Evolutionary conservation across 1,140 invertebrate genomes (phyloP), one percentile per base, ranked within the genome.

Genomic region (Cotesia typhae): DNA sequence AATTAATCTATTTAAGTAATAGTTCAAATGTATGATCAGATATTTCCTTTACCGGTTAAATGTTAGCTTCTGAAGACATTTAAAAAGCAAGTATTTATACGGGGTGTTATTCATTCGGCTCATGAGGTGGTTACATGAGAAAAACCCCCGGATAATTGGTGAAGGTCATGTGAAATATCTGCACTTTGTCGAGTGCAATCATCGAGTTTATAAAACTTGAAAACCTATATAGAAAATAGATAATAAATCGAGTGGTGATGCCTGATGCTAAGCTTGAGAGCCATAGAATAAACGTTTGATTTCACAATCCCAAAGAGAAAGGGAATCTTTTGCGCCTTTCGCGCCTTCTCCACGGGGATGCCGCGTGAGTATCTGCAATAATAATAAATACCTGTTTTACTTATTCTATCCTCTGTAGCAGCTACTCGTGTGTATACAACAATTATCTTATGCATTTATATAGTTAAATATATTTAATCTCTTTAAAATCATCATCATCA

Each of bases 161-260:
- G 79, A 78, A 81, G 81, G 81, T 83, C 81, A 83, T 83, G 81
- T 83, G 81, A 83, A 83, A 82, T 83, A 83, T 82, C 82, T 83
- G 81, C 81, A 83, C 81, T 83, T 83, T 83, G 66, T 73, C 77
- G 80, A 81, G 80, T 82, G 82, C 81, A 81, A 79, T 80, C 41
- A 7, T 47, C 9, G 6, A 47, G 10, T 9, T 6, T 47, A 47
- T 47, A 47, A 47, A 47, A 47, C 41, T 47, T 47, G 6, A 47
- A 47, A 47, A 47, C 41, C 74, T 59, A 59, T 20, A 28, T 20
- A 78, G 76, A 79, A 79, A 81, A 80, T 77, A 81, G 81, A 81
- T 83, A 82, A 82, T 82, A 82, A 82, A 82, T 81, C 78, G 72
- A 78, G 71, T 72, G 41, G 72, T 77, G 78, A 73, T 80, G 78